phyloP scores from a whole-genome alignment of 2,888 invertebrate species.

The Chloromyia formosa region DNA sequence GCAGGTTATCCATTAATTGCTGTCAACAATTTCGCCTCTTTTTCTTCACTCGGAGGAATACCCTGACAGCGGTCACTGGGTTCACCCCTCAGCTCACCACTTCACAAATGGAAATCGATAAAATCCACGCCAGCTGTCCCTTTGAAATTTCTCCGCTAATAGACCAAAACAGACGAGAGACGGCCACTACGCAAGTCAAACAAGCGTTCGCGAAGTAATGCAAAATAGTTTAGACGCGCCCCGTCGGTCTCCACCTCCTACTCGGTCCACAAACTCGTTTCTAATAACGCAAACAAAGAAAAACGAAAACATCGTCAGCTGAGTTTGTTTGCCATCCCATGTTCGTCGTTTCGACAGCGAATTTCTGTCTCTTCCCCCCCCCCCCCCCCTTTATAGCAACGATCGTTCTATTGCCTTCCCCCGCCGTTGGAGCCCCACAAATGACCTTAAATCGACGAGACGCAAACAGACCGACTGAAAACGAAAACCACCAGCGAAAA shows the following conservation, averaged over 20 bases:
- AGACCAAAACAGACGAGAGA: no score
- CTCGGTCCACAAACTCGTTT: no score
- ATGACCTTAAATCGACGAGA: conserved; percentile 18
- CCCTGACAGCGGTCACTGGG: no score
- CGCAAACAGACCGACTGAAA: not conserved
- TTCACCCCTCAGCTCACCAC: no score
- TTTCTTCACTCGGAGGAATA: no score
- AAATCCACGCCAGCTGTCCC: no score
- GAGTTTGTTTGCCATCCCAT: conserved; percentile 6
- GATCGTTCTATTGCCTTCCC: not conserved
- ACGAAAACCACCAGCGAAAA: conserved; percentile 7
- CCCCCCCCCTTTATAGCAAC: not conserved
- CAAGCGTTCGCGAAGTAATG: not conserved
- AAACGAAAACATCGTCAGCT: conserved; percentile 38
- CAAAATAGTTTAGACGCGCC: not conserved
- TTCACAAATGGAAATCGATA: no score
- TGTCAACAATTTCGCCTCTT: no score
- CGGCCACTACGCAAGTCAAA: not conserved
- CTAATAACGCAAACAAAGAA: conserved; percentile 30
- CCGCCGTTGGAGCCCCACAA: not conserved
- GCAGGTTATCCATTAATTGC: no score
- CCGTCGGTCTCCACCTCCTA: not conserved
- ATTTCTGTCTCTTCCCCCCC: no score
- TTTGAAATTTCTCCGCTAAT: no score
- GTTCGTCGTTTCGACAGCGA: not conserved